Evolutionary conservation across 1,140 invertebrate species (phyloP).

Genomic region (Penaeus japonicus): DNA sequence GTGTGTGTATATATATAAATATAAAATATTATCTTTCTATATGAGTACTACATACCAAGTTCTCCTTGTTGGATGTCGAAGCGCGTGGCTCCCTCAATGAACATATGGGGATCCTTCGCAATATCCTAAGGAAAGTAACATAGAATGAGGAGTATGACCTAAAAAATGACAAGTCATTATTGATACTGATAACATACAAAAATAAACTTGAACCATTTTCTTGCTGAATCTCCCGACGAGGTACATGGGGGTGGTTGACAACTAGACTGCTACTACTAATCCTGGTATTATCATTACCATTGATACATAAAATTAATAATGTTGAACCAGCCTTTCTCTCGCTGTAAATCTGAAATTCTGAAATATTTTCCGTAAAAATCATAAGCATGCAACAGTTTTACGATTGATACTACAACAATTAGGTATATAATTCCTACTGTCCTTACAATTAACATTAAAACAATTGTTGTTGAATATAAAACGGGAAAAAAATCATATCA

Average conservation of each 20-base stretch:
- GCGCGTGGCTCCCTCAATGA: slow-evolving; percentile 65
- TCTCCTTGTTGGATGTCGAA: slow-evolving; percentile 75
- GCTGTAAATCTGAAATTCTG: slow-evolving; percentile 23
- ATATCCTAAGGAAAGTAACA: slow-evolving; percentile 71
- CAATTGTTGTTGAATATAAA: too few relatives aligned
- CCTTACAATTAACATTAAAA: too few relatives aligned
- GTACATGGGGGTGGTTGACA: too few relatives aligned
- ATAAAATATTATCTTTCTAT: background rate
- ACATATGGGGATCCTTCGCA: slow-evolving; percentile 74
- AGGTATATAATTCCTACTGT: too few relatives aligned
- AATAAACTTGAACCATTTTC: too few relatives aligned
- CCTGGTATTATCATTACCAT: slow-evolving; percentile 75
- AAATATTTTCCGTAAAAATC: slow-evolving; percentile 42
- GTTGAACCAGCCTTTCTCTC: too few relatives aligned
- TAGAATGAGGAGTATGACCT: background rate
- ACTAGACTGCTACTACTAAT: slow-evolving; percentile 64
- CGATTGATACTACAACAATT: too few relatives aligned
- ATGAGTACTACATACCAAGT: slow-evolving; percentile 68
- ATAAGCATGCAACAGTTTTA: too few relatives aligned
- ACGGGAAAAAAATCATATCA: too few relatives aligned
- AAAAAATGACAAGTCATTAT: background rate
- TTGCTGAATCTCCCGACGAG: too few relatives aligned
- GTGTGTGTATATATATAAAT: background rate
- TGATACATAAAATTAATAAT: too few relatives aligned
- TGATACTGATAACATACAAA: too few relatives aligned